Percentiles rank a stretch among this genome's conserved stretches.
Conservation (phyloP, 2,888 invertebrate genomes). For the Athalia rosae region DNA sequence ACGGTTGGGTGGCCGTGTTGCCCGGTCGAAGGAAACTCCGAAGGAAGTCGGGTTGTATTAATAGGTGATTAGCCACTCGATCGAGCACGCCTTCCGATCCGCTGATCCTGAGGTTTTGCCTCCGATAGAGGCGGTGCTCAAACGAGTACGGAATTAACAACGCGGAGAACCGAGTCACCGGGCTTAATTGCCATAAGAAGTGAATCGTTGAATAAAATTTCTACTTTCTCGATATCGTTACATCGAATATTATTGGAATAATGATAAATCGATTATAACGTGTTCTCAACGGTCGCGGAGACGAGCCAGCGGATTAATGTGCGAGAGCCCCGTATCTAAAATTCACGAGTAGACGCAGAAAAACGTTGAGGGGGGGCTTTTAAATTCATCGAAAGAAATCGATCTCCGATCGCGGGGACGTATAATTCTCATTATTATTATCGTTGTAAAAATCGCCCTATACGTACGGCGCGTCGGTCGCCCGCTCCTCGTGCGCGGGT, state of each 20-base stretch:
- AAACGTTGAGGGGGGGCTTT: slow-evolving; percentile 4
- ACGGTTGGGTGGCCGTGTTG: not conserved
- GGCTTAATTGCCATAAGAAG: slow-evolving; percentile 48
- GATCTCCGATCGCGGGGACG: slow-evolving; percentile 27
- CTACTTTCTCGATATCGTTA: slow-evolving; percentile 40
- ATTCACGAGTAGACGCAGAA: slow-evolving; percentile 19
- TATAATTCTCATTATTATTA: slow-evolving; percentile 15
- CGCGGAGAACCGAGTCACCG: slow-evolving; percentile 22
- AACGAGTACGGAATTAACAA: slow-evolving; percentile 38
- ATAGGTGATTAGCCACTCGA: slow-evolving; percentile 65
- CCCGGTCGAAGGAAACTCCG: not conserved
- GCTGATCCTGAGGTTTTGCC: slow-evolving; percentile 50
- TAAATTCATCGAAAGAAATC: slow-evolving; percentile 36
- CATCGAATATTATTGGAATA: slow-evolving; percentile 28
- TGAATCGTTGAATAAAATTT: slow-evolving; percentile 49
- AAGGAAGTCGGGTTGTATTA: slow-evolving; percentile 54
- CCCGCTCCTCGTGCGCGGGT: not conserved
- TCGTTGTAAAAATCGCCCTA: not conserved
- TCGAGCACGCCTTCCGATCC: slow-evolving; percentile 59
- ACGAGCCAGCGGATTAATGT: not conserved
- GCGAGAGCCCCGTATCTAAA: not conserved
- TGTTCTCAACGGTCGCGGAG: slow-evolving; percentile 6
- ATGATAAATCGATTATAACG: slow-evolving; percentile 40
- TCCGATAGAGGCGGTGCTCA: slow-evolving; percentile 39
- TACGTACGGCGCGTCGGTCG: not conserved